Percentiles rank a stretch among this genome's conserved stretches.
Conservation (phyloP, 1,140 invertebrate genomes). For the Pteromalus puparum region DNA sequence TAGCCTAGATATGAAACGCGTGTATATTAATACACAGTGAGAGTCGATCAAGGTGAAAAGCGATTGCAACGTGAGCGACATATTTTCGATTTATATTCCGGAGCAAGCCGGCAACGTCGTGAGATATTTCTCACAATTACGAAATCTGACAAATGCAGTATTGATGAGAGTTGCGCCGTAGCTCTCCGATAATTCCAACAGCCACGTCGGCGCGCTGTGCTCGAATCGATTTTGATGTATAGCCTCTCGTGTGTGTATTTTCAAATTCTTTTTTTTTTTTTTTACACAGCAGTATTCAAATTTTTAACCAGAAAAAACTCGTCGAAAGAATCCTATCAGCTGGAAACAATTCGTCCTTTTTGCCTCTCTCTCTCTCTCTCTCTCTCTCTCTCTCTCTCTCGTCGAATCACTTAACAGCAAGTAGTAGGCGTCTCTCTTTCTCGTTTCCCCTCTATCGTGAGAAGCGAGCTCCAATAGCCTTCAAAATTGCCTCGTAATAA, state of each 20-base stretch:
- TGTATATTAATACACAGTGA: background rate
- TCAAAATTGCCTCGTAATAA: slow-evolving; percentile 38
- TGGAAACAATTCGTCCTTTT: too few species aligned
- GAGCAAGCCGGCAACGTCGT: background rate
- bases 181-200: background rate
- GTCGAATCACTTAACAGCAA: too few species aligned
- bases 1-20: background rate
- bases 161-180: background rate
- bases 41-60: background rate
- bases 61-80: background rate
- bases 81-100: background rate
- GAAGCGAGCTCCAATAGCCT: background rate
- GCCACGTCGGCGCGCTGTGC: too few species aligned
- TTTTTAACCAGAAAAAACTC: too few species aligned
- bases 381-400: too few species aligned
- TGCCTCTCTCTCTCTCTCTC: too few species aligned
- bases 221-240: background rate
- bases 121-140: slow-evolving; percentile 23
- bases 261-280: too few species aligned
- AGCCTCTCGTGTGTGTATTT: too few species aligned
- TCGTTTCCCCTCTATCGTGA: too few species aligned
- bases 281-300: too few species aligned
- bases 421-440: too few species aligned
- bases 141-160: slow-evolving; percentile 16
- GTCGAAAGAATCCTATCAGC: too few species aligned